phyloP scores from a whole-genome alignment of 2,113 vertebrate species.

The Orycteropus afer region DNA sequence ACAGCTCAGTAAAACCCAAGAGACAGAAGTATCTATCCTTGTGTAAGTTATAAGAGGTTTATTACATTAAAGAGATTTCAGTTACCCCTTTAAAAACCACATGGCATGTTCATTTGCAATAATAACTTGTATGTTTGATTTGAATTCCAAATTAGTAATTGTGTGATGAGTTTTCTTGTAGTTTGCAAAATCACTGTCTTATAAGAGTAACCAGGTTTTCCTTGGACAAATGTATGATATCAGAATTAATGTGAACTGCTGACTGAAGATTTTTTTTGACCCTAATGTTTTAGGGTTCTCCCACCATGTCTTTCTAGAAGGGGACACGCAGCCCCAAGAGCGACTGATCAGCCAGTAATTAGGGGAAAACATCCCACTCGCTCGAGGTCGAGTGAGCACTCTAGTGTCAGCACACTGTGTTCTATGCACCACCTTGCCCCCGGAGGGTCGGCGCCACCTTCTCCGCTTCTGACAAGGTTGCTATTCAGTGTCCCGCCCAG shows the following conservation, averaged over 20 bases:
- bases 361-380: slow-evolving; percentile 83
- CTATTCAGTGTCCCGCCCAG: slow-evolving; percentile 82
- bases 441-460: slow-evolving; percentile 81
- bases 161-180: slow-evolving; percentile 6
- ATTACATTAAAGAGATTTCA: neutral
- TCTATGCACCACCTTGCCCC: slow-evolving; percentile 82
- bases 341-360: slow-evolving; percentile 83
- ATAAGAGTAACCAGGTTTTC: slow-evolving; percentile 64
- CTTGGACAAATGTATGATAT: slow-evolving; percentile 73
- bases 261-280: slow-evolving; percentile 86
- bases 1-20: neutral
- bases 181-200: slow-evolving; percentile 35
- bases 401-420: slow-evolving; percentile 83
- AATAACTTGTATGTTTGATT: neutral
- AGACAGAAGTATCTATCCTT: neutral
- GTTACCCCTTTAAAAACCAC: neutral
- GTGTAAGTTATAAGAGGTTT: neutral
- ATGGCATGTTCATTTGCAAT: neutral
- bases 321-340: slow-evolving; percentile 85
- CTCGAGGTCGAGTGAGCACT: slow-evolving; percentile 85
- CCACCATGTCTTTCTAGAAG: slow-evolving; percentile 86
- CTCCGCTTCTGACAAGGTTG: slow-evolving; percentile 86
- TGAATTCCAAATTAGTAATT: slow-evolving; percentile 2
- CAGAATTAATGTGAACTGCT: slow-evolving; percentile 77
- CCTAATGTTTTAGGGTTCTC: slow-evolving; percentile 87